Evolutionary conservation across 2,113 vertebrate species (phyloP), one percentile per base, ranked within the genome.

Genomic region (Aramus guarauna): DNA sequence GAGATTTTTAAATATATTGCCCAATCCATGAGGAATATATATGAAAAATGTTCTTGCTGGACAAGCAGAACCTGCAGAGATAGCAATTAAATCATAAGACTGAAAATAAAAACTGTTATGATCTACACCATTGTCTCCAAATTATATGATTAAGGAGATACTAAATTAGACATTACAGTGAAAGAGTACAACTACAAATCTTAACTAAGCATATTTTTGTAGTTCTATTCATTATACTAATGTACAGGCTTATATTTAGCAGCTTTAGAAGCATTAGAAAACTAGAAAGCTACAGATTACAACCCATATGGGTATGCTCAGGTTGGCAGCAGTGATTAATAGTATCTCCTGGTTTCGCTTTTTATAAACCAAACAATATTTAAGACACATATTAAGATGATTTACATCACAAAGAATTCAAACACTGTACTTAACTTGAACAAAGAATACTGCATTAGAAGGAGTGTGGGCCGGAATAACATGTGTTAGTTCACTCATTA

Each of bases 31-130:
- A 88, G 56, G 66, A 89, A 83, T 93, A 47, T 73, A 15, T n/a
- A 56, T 83, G 62, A 85, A 89, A 94, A 95, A 90, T 78, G 37
- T 78, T 78, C 45, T 52, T 83, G 17, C 52, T 91, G 82, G 82
- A 69, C 52, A 93, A 94, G 78, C 30, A 92, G 55, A 92, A 94
- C 58, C 50, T 94, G 85, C 72, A 69, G 73, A 94, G 41, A 32
- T 60, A 97, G 87, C 79, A 95, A 95, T 94, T 96, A 97, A 93
- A 91, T 95, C 56, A 37, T 80, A 74, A 88, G 47, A 82, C 73
- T 85, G 66, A 90, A 95, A 94, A 96, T 92, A 95, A 97, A 88
- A 91, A 66, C 67, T 89, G 66, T 71, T 78, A 81, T 83, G 73
- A 92, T 95, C 82, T 97, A 88, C 67, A 87, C 15, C 7, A 34